Conservation (phyloP, 1,140 invertebrate species). For the Drosophila ananassae region DNA sequence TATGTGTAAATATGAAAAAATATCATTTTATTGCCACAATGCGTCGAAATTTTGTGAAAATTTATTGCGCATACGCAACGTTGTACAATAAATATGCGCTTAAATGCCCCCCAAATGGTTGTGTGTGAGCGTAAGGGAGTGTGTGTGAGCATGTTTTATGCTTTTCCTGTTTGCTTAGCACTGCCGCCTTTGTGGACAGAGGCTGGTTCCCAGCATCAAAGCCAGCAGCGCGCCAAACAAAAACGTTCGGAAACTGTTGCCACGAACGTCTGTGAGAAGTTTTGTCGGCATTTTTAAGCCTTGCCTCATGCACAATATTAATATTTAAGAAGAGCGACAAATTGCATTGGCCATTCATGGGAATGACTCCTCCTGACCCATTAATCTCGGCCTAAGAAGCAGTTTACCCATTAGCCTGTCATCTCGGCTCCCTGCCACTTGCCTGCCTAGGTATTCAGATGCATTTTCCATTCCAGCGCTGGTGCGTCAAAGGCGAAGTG, state of each 20-base stretch:
- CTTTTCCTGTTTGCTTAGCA: slow-evolving; percentile 63
- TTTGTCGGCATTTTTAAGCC: neutral
- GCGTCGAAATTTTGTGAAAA: slow-evolving; percentile 79
- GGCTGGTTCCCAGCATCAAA: slow-evolving; percentile 24
- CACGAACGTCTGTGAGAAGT: neutral
- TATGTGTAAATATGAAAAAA: slow-evolving; percentile 83
- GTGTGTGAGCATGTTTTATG: slow-evolving; percentile 23
- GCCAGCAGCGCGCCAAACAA: slow-evolving; percentile 50
- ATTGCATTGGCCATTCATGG: slow-evolving; percentile 6
- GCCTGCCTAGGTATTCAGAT: slow-evolving; percentile 31
- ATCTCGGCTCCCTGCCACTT: slow-evolving; percentile 7
- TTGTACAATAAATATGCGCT: slow-evolving; percentile 79
- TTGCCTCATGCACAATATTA: neutral
- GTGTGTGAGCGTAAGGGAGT: neutral
- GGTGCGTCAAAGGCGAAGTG: slow-evolving; percentile 61
- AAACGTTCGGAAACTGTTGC: neutral
- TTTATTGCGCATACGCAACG: slow-evolving; percentile 79
- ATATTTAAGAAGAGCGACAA: neutral
- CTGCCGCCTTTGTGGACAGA: slow-evolving; percentile 59
- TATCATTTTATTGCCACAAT: slow-evolving; percentile 81
- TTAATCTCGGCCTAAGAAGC: neutral
- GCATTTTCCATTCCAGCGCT: slow-evolving; percentile 32
- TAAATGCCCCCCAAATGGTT: slow-evolving; percentile 57
- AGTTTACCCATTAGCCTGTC: slow-evolving; percentile 35
- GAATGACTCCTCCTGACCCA: slow-evolving; percentile 4